A percentile compares a stretch with the other conserved stretches of the same genome.
Evolutionary conservation across 2,797 vertebrate genomes (phyloP).

Genomic region (Crenuchus spilurus): DNA sequence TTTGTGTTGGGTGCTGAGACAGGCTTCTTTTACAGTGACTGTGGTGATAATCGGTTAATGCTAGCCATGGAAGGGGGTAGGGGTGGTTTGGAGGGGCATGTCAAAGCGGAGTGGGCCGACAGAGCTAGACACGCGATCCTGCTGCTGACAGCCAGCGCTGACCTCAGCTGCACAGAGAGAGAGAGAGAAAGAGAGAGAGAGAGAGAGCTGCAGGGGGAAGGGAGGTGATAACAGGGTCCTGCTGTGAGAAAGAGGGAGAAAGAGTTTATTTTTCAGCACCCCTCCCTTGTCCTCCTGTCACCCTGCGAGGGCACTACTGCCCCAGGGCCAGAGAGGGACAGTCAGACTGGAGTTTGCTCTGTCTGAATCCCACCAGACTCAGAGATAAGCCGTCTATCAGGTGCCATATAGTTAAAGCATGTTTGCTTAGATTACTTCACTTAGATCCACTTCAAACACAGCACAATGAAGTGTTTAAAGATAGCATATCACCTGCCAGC

Average conservation of each 20-base stretch:
- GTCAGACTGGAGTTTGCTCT: constrained; percentile 6
- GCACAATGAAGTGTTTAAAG: not conserved
- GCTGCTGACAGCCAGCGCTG: constrained; percentile 73
- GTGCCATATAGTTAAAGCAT: constrained; percentile 70
- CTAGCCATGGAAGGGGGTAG: constrained; percentile 70
- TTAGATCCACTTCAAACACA: constrained; percentile 43
- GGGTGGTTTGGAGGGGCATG: constrained; percentile 54
- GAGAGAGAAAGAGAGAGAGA: constrained; percentile 17
- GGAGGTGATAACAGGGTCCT: constrained; percentile 71
- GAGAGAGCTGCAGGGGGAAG: constrained; percentile 14
- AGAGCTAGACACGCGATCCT: constrained; percentile 68
- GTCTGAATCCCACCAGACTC: constrained; percentile 41
- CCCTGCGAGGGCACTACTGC: constrained; percentile 46
- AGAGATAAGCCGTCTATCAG: constrained; percentile 70
- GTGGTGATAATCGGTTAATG: constrained; percentile 79
- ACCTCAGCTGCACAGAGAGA: constrained; percentile 68
- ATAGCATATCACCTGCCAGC: not conserved
- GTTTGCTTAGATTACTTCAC: constrained; percentile 65
- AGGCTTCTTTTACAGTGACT: constrained; percentile 75
- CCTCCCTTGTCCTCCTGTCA: constrained; percentile 33
- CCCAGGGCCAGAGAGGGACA: constrained; percentile 28
- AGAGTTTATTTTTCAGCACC: constrained; percentile 49
- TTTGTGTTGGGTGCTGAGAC: constrained; percentile 72
- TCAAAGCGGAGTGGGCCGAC: constrained; percentile 58
- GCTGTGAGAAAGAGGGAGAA: constrained; percentile 52